Conservation (phyloP, 2,797 vertebrate genomes). For the Gambelia wislizenii region DNA sequence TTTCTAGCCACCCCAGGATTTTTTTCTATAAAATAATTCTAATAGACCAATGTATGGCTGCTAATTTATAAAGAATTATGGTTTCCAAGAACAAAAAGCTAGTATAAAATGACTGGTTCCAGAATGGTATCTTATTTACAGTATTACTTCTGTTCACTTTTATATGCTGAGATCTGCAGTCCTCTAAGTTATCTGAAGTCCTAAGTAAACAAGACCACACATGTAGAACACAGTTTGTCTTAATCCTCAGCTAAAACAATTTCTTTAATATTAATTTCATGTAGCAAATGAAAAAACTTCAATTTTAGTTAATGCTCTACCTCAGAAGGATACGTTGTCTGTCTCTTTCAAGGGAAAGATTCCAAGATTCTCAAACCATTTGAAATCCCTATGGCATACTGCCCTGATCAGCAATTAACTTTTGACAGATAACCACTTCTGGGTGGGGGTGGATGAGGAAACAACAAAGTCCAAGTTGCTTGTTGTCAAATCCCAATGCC, state of each 20-base stretch:
- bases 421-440: neutral
- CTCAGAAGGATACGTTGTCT: neutral
- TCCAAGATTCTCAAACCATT: neutral
- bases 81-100: neutral
- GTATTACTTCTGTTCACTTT: slow-evolving; percentile 8
- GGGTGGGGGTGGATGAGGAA: neutral
- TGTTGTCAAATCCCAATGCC: neutral
- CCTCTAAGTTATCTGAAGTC: neutral
- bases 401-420: neutral
- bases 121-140: slow-evolving; percentile 27
- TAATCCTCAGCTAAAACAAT: neutral
- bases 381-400: neutral
- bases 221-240: neutral
- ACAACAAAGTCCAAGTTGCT: neutral
- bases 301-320: neutral
- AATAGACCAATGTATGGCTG: slow-evolving; percentile 62
- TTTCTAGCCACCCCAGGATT: slow-evolving; percentile 65
- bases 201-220: neutral
- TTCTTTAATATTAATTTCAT: neutral
- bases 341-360: neutral
- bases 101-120: slow-evolving; percentile 40
- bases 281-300: neutral
- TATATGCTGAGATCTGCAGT: neutral
- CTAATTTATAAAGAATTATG: slow-evolving; percentile 57
- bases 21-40: slow-evolving; percentile 65